Evolutionary conservation across 2,797 vertebrate species (phyloP), one percentile per base, ranked within the genome.

Genomic region (Acropternis orthonyx): DNA sequence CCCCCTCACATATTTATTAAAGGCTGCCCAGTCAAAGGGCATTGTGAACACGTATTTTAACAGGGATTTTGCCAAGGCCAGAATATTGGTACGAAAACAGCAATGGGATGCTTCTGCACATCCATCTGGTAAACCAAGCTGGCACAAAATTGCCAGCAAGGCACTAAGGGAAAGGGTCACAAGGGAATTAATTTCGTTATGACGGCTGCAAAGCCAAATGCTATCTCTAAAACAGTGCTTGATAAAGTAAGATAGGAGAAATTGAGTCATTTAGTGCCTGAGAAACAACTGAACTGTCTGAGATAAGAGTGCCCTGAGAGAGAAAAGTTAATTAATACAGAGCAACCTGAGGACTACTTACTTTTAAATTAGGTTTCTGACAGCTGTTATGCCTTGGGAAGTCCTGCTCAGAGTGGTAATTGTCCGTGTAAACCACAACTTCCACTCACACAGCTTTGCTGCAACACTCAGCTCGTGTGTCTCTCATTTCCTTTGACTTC

Each of bases 301-400:
- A 69, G 56, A 67, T 80, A 65, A 80, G 56, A 21, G 22, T 62
- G n/a, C 21, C 19, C 48, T 44, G 30, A 65, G 41, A 44, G 71
- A 62, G 36, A 73, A 61, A 88, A 90, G 49, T 61, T 69, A 90
- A 79, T 91, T 91, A 92, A 88, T 39, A 81, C 27, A 81, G 74
- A 88, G 30, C 49, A 85, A 91, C n/a, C 77, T 8, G 28, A 72
- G n/a, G 68, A 80, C 58, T 79, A 51, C 55, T 68, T 79, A 30
- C 28, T 79, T 92, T 75, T 52, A 75, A 89, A 89, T 72, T 55
- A 82, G 9, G 10, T 75, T 93, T 74, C 67, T 92, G 84, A 54
- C 37, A 92, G 55, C 43, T 49, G n/a, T 55, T 67, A 27, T 15
- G 34, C 43, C 43, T 63, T 55, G 44, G 55, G 44, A 86, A 72